Conservation (phyloP, 2,797 vertebrate genomes). For the Falco rusticolus region DNA sequence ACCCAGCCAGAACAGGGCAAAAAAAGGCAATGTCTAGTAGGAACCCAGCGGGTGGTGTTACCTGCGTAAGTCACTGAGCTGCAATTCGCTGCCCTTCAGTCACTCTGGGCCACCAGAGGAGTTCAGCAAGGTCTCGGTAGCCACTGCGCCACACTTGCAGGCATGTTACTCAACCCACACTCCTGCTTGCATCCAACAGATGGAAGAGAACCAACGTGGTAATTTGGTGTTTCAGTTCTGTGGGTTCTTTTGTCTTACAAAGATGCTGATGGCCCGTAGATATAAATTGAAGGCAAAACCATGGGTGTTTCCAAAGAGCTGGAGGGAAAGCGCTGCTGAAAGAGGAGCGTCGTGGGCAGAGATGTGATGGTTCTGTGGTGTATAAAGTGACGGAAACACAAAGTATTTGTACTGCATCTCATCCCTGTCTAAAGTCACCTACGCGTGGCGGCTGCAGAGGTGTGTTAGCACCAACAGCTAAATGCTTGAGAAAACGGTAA, state of each 20-base stretch:
- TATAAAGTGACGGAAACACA: neutral
- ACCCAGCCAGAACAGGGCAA: neutral
- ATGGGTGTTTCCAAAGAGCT: neutral
- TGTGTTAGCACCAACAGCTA: neutral
- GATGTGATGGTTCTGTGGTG: too few species aligned
- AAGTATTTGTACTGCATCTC: too few species aligned
- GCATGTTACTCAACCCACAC: rapidly evolving
- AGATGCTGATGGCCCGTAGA: neutral
- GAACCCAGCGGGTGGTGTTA: too few species aligned
- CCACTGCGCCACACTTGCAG: neutral
- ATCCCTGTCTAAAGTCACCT: neutral
- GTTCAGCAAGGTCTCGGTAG: rapidly evolving
- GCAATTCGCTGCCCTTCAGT: rapidly evolving
- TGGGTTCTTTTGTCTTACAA: too few species aligned
- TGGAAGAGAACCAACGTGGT: neutral
- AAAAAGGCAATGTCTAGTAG: neutral
- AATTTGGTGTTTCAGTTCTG: too few species aligned
- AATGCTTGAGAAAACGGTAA: neutral
- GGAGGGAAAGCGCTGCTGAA: neutral
- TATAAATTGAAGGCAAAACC: neutral
- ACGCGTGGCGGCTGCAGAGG: neutral
- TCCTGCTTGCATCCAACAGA: too few species aligned
- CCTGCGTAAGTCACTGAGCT: neutral
- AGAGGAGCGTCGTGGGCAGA: neutral
- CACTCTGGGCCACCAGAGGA: rapidly evolving